Base-by-base conservation (phyloP, 2,888 invertebrate genomes). In the Drosophila leonis region DNA sequence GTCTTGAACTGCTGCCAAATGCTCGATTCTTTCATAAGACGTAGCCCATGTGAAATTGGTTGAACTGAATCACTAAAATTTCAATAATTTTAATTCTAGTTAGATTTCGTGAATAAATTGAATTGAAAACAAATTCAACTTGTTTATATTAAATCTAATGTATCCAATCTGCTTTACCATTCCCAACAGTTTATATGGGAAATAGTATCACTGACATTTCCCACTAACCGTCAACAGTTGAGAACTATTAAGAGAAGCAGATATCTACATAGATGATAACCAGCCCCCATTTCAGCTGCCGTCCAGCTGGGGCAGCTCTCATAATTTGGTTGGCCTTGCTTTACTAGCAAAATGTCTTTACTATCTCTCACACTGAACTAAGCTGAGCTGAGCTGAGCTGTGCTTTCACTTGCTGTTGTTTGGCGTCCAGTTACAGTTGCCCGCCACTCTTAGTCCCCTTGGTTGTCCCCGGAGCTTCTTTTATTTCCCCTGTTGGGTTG, bases 361-460 rank as follows among this genome's bases (percentile, higher is more conserved):
- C 65, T 75, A 71, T 75, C 71, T 64, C 10, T 20, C 33, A 13
- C 42, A 18, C 33, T 42, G 42, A 49, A 33, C 31, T 49, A 49
- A 49, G 31, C 49, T 37, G 46, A 59, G 37, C 46, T 59, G 57
- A 48, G 48, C 37, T 35, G 57, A 27, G 46, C 46, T 52, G 48
- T 56, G 75, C 70, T 71, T 62, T 65, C 76, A 75, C 70, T 70
- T 70, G 74, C 55, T 42, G 48, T 27, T 51, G 24, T 44, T 44
- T 65, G 65, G 65, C 65, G 74, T 75, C 56, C 74, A 75, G 64
- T 64, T 56, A 67, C 67, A 49, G 62, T 59, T 55, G 31, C 24
- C 37, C 42, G 20, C 29, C 13, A 15, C 24, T 10, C 42, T 20
- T 13, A 5, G 8, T n/a, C 9, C 46, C 27, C 5, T 4, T 9